Evolutionary conservation across 2,888 invertebrate genomes (phyloP).

Genomic region (Harmothoe impar): DNA sequence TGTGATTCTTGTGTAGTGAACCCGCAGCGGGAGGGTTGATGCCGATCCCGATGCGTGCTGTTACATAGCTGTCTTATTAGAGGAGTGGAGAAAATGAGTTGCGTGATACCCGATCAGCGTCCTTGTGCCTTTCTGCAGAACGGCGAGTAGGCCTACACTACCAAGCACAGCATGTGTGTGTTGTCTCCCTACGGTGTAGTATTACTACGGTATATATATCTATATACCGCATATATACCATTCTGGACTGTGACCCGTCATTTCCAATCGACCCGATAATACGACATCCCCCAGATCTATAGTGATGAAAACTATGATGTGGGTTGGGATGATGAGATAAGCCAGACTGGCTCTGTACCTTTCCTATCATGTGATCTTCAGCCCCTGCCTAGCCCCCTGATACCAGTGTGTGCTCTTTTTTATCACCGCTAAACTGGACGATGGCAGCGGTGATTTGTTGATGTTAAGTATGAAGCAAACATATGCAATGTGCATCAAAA

Average conservation of each 20-base stretch:
- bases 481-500: constrained; percentile 34
- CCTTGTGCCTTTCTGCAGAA: not conserved
- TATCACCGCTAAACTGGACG: not conserved
- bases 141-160: not conserved
- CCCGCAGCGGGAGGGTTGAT: too few species aligned
- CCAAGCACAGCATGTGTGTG: not conserved
- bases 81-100: not conserved
- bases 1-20: too few species aligned
- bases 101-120: not conserved
- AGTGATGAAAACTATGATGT: not conserved
- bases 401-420: not conserved
- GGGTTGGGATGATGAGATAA: not conserved
- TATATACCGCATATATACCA: too few species aligned
- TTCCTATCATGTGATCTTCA: not conserved
- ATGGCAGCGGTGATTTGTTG: not conserved
- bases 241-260: too few species aligned
- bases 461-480: constrained; percentile 14
- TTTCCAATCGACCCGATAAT: not conserved
- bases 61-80: not conserved
- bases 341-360: not conserved
- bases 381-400: not conserved
- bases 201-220: not conserved
- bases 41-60: not conserved
- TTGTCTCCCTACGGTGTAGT: not conserved
- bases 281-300: not conserved